Evolutionary conservation across 1,140 invertebrate genomes (phyloP), one percentile per base, ranked within the genome.

Genomic region (Aleiodes sp.): DNA sequence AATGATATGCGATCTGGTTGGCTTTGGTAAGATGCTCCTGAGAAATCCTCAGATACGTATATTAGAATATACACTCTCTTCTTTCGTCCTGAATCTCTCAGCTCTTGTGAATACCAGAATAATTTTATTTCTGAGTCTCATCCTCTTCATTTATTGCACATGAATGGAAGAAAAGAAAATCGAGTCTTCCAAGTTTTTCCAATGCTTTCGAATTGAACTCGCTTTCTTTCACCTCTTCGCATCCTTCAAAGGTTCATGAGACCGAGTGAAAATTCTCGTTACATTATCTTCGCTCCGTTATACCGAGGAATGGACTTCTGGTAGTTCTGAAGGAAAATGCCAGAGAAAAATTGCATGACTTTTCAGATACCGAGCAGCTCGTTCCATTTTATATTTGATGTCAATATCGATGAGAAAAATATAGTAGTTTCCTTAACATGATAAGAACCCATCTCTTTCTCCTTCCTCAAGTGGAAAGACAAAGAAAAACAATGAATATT

Each of bases 1-100:
- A 67, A 70, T 70, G 68, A 70, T 70, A 70, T 70, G 68, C 68
- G 68, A 70, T 64, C 68, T 70, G 59, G 9, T 56, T 69, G 33
- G 67, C 57, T 68, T 41, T 31, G 46, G 10, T 61, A 64, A 39
- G 63, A 73, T 64, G 37, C 41, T 16, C 46, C 46, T 24, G 19
- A 24, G 46, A 21, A 52, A 52, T 52, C 46, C 26, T 26, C 46
- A 52, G 21, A 52, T 24, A 24, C 46, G 46, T 10, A 52, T 52
- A 52, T 52, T 52, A 52, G 26, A 52, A 52, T 52, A 52, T 21
- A 52, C 46, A 52, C 46, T 52, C 7, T 4, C 16, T 2, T 52
- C n/a, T n/a, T n/a, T n/a, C n/a, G 46, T 52, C n/a, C 14, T 46
- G 41, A 46, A 46, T 46, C n/a, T 52, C 19, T 24, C 46, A 52